These are phyloP conservation scores for Stomorhina lunata DNA, from an alignment of 2,888 invertebrate genomes.

Conservation along the genomic window DNA sequence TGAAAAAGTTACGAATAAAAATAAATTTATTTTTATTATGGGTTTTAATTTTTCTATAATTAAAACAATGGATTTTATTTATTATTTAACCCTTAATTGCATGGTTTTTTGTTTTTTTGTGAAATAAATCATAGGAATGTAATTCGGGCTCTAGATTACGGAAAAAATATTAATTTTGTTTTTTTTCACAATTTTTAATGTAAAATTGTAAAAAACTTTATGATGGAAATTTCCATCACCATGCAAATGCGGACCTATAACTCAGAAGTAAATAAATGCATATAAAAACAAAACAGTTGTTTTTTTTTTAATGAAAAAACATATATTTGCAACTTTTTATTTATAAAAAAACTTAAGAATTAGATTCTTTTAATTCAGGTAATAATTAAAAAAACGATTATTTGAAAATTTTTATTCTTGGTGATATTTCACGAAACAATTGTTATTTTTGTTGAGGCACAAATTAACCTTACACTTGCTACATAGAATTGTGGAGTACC, in stretches of 20 bases:
- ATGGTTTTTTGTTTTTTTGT: no score
- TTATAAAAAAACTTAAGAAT: no score
- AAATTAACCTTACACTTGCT: slow-evolving; percentile 44
- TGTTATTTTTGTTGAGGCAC: slow-evolving; percentile 44
- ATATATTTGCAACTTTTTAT: no score
- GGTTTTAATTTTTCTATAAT: no score
- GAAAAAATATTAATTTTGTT: slow-evolving; percentile 26
- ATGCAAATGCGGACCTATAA: background rate
- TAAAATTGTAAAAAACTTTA: slow-evolving; percentile 22
- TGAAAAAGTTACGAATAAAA: no score
- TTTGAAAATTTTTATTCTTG: slow-evolving; percentile 19
- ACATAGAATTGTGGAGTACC: slow-evolving; percentile 35
- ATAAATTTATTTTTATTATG: no score
- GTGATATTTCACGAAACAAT: slow-evolving; percentile 39
- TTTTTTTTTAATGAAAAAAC: no score
- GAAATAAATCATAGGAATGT: no score
- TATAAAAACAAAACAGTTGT: slow-evolving; percentile 11
- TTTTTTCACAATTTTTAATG: background rate
- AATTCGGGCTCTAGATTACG: slow-evolving; percentile 6
- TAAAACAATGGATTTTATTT: no score
- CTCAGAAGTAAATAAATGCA: slow-evolving; percentile 26
- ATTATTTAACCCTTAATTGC: no score
- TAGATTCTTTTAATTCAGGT: no score
- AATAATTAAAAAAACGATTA: no score
- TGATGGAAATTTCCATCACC: slow-evolving; percentile 45